Evolutionary conservation across 2,888 invertebrate genomes (phyloP).

Genomic region (Hoplodrina blanda): DNA sequence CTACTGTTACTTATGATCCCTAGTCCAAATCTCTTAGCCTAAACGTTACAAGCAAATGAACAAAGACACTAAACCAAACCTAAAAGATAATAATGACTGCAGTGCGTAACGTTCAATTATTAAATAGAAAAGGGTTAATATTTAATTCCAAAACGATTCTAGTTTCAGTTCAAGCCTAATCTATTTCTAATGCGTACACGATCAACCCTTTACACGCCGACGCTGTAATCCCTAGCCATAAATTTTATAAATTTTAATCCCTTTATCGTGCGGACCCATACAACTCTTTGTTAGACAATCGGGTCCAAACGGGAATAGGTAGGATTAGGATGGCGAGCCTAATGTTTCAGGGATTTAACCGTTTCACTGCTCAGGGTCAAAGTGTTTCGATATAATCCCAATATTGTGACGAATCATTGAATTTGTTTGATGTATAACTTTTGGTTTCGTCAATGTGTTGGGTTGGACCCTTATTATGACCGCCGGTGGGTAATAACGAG

Average conservation of each 20-base stretch:
- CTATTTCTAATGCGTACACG: slow-evolving; percentile 61
- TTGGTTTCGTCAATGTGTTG: slow-evolving; percentile 13
- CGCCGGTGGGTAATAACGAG: not conserved
- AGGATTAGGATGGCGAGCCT: slow-evolving; percentile 73
- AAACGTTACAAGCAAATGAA: too few relatives aligned
- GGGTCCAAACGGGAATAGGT: slow-evolving; percentile 71
- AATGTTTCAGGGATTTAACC: slow-evolving; percentile 71
- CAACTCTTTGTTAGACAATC: slow-evolving; percentile 76
- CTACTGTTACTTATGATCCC: too few relatives aligned
- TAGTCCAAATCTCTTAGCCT: too few relatives aligned
- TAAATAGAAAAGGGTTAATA: not conserved
- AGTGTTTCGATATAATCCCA: slow-evolving; percentile 58
- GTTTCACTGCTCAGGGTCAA: slow-evolving; percentile 51
- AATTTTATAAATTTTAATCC: slow-evolving; percentile 87
- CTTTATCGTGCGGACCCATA: slow-evolving; percentile 81
- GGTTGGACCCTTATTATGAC: not conserved
- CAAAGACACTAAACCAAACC: too few relatives aligned
- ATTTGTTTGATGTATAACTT: slow-evolving; percentile 45
- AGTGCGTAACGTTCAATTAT: not conserved
- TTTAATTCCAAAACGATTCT: slow-evolving; percentile 30
- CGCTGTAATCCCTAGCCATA: slow-evolving; percentile 75
- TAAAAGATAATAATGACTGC: not conserved
- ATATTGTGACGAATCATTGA: slow-evolving; percentile 70
- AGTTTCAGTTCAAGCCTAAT: slow-evolving; percentile 44
- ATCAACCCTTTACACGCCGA: slow-evolving; percentile 70